Evolutionary conservation across 1,140 invertebrate genomes (phyloP).

Genomic region (Dryas iulia): DNA sequence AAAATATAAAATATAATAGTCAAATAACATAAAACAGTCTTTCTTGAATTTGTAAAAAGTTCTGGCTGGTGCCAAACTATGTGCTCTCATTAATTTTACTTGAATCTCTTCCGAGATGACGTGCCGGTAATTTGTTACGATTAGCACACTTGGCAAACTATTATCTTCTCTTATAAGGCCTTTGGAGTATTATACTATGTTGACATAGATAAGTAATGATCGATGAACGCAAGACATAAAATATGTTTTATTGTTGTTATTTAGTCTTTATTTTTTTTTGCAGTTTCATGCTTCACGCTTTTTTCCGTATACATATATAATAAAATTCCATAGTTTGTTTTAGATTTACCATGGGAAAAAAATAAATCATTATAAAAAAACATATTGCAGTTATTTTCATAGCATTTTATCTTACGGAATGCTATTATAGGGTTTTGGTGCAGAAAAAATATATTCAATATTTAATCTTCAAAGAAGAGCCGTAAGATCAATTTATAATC

Average conservation of each 20-base stretch:
- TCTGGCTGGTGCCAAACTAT: constrained; percentile 9
- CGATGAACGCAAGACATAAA: not conserved
- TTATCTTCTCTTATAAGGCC: not conserved
- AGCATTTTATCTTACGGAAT: too few species aligned
- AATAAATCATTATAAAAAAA: too few species aligned
- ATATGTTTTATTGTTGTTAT: not conserved
- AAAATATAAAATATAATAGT: not conserved
- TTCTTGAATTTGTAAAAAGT: constrained; percentile 9
- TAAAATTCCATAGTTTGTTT: too few species aligned
- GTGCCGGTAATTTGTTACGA: constrained; percentile 10
- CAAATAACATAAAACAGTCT: not conserved
- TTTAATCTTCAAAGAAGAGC: too few species aligned
- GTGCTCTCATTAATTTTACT: constrained; percentile 11
- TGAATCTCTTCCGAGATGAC: constrained; percentile 9
- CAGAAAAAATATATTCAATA: too few species aligned
- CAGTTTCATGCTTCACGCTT: too few species aligned
- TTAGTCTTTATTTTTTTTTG: not conserved
- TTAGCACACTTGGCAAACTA: constrained; percentile 14
- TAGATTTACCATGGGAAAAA: too few species aligned
- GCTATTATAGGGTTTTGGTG: too few species aligned
- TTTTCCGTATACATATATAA: too few species aligned
- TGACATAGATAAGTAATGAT: not conserved
- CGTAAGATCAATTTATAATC: too few species aligned
- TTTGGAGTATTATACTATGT: not conserved
- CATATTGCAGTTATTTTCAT: too few species aligned